Conservation (phyloP, 2,888 invertebrate genomes). For the Helleia helle region DNA sequence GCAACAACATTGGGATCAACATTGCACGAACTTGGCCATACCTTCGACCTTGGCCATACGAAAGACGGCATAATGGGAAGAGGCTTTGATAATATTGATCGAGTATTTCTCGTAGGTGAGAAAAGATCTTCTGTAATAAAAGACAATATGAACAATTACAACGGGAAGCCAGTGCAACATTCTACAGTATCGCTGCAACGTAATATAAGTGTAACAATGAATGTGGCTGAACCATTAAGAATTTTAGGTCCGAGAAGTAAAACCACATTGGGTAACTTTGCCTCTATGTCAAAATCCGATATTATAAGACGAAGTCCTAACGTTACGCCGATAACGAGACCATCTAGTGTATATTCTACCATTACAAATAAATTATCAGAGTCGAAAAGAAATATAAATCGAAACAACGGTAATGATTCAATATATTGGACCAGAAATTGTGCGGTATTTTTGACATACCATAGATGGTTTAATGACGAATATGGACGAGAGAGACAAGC, state of each 20-base stretch:
- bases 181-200: conserved; percentile 75
- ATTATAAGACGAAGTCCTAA: conserved; percentile 63
- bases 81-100: conserved; percentile 88
- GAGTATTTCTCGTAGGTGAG: conserved; percentile 80
- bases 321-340: conserved; percentile 67
- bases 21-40: conserved; percentile 95
- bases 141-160: conserved; percentile 74
- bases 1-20: conserved; percentile 93
- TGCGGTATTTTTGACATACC: conserved; percentile 77
- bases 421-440: conserved; percentile 77
- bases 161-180: conserved; percentile 75
- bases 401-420: conserved; percentile 65
- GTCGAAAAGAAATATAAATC: conserved; percentile 55
- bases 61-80: conserved; percentile 94
- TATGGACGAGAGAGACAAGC: conserved; percentile 70
- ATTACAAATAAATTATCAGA: conserved; percentile 60
- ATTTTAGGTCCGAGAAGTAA: conserved; percentile 68
- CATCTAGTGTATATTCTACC: conserved; percentile 64
- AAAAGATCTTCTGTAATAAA: conserved; percentile 53
- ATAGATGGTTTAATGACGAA: conserved; percentile 75
- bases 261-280: conserved; percentile 67
- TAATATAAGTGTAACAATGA: conserved; percentile 76
- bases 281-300: conserved; percentile 60
- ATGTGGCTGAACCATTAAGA: conserved; percentile 70
- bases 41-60: conserved; percentile 94